Conservation (phyloP, 2,113 vertebrate species). For the Gasterosteus aculeatus region DNA sequence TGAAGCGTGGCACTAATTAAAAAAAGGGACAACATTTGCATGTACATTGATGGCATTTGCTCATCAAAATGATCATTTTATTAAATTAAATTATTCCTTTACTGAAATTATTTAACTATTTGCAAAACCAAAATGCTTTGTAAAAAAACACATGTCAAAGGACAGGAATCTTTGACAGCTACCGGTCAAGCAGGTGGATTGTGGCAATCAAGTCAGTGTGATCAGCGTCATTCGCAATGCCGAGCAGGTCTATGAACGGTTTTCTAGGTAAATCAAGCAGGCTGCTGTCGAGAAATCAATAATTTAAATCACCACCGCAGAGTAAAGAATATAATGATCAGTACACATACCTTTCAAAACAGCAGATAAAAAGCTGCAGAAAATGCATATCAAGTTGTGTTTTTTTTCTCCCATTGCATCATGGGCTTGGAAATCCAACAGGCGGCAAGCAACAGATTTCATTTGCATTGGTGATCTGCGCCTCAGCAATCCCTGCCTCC, state of each 20-base stretch:
- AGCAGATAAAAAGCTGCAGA: conserved; percentile 22
- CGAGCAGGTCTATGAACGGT: conserved; percentile 52
- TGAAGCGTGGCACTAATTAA: conserved; percentile 8
- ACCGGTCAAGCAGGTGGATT: conserved; percentile 60
- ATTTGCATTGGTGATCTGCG: conserved; percentile 63
- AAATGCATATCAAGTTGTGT: conserved; percentile 8
- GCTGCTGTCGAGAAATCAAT: conserved; percentile 47
- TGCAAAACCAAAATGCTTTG: conserved; percentile 13
- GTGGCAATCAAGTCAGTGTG: conserved; percentile 49
- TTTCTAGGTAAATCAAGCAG: conserved; percentile 41
- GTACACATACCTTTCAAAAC: conserved; percentile 21
- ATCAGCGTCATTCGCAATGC: conserved; percentile 71
- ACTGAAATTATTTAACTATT: conserved; percentile 24
- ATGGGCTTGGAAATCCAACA: conserved; percentile 65
- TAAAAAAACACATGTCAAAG: conserved; percentile 17
- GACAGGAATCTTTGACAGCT: conserved; percentile 62
- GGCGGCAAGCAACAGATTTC: conserved; percentile 70
- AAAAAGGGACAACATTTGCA: conserved; percentile 21
- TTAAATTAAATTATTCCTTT: conserved; percentile 4
- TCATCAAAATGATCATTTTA: conserved; percentile 27
- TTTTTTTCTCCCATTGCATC: conserved; percentile 41
- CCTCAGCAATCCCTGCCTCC: conserved; percentile 58
- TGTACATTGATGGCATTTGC: conserved; percentile 22
- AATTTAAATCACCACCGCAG: conserved; percentile 15
- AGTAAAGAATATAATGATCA: conserved; percentile 10